Base-by-base conservation (phyloP, 2,888 invertebrate species). In the Entomobrya multifasciata region DNA sequence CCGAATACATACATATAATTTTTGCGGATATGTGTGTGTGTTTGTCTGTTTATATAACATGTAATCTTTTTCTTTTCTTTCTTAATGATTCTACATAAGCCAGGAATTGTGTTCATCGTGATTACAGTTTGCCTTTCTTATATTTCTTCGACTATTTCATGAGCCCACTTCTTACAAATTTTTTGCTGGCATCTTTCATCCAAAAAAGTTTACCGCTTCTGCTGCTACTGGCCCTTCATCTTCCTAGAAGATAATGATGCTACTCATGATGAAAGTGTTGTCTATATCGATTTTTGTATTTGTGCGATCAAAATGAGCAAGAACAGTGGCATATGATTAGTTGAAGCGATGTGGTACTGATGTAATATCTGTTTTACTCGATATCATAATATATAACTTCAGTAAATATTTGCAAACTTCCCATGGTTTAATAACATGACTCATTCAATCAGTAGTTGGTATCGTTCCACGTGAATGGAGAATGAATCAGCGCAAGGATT, bases 171-270 rank as follows among this genome's bases (percentile, higher is more conserved):
- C 30, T 52, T 55, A 36, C 20, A n/a, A 15, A 62, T 80, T 80
- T 62, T 80, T 80, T 80, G 70, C 60, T 81, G 36, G 36, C 65
- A 72, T 80, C 60, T 41, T 70, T 81, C 81, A 81, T 72, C 80
- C 22, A n/a, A 25, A 47, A 70, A 70, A 25, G 70, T 47, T 70
- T 22, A 47, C 72, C 25, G 60, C 27, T 15, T 20, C 15, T 13
- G 15, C 2, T 70, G 27, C 22, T 41, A 11, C 20, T 41, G 20
- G 44, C 67, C 44, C 22, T n/a, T n/a, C n/a, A n/a, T n/a, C n/a
- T 17, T 47, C 11, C 49, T 22, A n/a, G n/a, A 8, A 17, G 10
- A 10, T 65, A 52, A 49, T 60, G 36, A 22, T 62, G 62, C n/a
- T n/a, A n/a, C n/a, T n/a, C n/a, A 57, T 41, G 77, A 62, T 22